Evolutionary conservation across 2,113 vertebrate species (phyloP).

Genomic region (Chlamydotis undulata): DNA sequence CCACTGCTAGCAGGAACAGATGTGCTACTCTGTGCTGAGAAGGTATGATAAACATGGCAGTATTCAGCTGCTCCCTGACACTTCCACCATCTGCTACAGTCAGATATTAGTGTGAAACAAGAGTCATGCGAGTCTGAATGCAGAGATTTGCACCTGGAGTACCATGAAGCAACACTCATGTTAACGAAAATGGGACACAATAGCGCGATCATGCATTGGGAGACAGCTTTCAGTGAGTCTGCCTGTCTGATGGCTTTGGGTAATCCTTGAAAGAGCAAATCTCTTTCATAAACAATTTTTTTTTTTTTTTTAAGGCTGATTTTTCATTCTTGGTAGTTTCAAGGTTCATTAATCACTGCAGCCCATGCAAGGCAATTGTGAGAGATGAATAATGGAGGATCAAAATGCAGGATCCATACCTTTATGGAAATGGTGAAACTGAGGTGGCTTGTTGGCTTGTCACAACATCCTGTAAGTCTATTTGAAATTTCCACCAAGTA

Average conservation of each 20-base stretch:
- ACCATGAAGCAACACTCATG: neutral
- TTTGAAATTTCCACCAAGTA: neutral
- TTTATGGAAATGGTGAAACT: neutral
- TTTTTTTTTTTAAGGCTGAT: neutral
- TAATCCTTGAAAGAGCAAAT: neutral
- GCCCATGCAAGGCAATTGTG: neutral
- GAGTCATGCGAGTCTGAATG: neutral
- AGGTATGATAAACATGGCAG: constrained; percentile 23
- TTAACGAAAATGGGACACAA: neutral
- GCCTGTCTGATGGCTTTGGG: neutral
- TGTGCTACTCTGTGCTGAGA: neutral
- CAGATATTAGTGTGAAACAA: constrained; percentile 7
- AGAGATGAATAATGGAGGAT: neutral
- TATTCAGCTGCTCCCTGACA: constrained; percentile 46
- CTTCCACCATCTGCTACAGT: constrained; percentile 11
- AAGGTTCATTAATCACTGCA: neutral
- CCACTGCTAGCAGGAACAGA: constrained; percentile 37
- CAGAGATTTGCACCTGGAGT: neutral
- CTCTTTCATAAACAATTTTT: neutral
- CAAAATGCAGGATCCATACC: neutral
- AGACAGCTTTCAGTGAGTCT: neutral
- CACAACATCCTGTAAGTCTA: neutral
- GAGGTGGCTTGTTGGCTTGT: neutral
- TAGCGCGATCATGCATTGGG: neutral
- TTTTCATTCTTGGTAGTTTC: neutral